These are phyloP conservation scores for Apteryx mantelli DNA, from an alignment of 2,113 vertebrate species.

Conservation along the genomic window DNA sequence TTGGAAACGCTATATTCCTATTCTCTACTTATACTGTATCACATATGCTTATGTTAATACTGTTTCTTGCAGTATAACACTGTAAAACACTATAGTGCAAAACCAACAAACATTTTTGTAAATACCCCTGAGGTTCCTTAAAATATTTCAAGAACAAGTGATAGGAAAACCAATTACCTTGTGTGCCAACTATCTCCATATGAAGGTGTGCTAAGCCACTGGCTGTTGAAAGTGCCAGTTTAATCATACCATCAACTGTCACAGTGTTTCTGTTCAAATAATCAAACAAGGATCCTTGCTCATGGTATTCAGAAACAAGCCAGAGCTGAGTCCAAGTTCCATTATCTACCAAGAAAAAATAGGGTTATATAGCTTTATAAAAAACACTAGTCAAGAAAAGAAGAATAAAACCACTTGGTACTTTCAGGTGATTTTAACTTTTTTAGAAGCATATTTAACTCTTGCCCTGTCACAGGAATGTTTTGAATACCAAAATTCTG, in stretches of 20 bases:
- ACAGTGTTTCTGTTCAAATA: constrained; percentile 92
- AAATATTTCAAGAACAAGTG: rapidly evolving
- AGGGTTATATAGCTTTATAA: not conserved
- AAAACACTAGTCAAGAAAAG: not conserved
- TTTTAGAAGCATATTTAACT: not conserved
- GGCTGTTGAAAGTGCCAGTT: constrained; percentile 87
- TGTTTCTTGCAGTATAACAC: rapidly evolving
- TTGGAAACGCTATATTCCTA: rapidly evolving
- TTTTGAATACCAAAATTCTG: not conserved
- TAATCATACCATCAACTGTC: constrained; percentile 85
- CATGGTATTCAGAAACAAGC: constrained; percentile 97
- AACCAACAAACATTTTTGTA: rapidly evolving
- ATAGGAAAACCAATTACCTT: constrained; percentile 79
- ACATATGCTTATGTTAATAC: rapidly evolving
- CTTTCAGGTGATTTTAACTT: not conserved
- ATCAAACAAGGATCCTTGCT: constrained; percentile 95
- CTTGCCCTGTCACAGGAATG: not conserved
- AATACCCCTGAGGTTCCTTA: not conserved
- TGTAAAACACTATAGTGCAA: rapidly evolving
- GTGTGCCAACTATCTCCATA: constrained; percentile 98
- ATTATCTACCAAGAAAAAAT: constrained; percentile 81
- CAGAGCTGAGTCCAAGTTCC: constrained; percentile 99
- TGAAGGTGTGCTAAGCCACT: constrained; percentile 96
- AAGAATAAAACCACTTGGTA: not conserved
- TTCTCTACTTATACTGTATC: rapidly evolving